These are phyloP conservation scores for Drosophila fungiperda DNA, from an alignment of 2,888 invertebrate genomes.

Conservation along the genomic window DNA sequence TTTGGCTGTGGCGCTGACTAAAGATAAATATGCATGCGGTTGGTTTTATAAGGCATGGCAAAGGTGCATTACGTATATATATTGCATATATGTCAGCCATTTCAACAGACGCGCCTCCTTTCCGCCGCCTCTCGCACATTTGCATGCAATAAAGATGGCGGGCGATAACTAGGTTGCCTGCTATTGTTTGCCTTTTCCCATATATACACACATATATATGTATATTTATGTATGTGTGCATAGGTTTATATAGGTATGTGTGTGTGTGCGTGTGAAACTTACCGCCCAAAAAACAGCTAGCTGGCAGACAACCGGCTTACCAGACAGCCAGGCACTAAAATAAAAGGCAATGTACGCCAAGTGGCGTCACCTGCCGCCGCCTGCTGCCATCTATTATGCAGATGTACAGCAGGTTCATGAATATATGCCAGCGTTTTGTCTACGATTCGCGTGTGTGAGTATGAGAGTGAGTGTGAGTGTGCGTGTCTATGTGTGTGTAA, in stretches of 20 bases:
- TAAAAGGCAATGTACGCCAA: conserved; percentile 78
- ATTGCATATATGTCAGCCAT: conserved; percentile 65
- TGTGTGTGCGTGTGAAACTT: conserved; percentile 59
- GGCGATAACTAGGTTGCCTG: conserved; percentile 79
- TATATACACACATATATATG: background rate
- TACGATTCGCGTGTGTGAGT: conserved; percentile 22
- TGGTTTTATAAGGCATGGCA: conserved; percentile 62
- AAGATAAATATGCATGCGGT: conserved; percentile 79
- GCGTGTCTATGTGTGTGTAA: conserved; percentile 15
- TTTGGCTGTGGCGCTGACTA: conserved; percentile 35
- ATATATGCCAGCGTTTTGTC: conserved; percentile 78
- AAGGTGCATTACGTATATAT: conserved; percentile 64
- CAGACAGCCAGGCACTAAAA: conserved; percentile 70
- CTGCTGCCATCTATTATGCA: conserved; percentile 77
- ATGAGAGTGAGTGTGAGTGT: background rate
- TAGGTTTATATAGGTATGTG: conserved; percentile 8
- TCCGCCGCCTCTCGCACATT: conserved; percentile 77
- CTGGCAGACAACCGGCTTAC: conserved; percentile 52
- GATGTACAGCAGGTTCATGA: conserved; percentile 79
- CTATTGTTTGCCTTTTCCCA: conserved; percentile 77
- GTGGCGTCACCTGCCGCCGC: conserved; percentile 74
- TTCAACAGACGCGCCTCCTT: conserved; percentile 73
- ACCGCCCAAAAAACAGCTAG: conserved; percentile 63
- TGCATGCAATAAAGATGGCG: conserved; percentile 79
- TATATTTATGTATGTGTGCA: conserved; percentile 15